Conservation (phyloP, 2,888 invertebrate species). For the Dorcus hopei region DNA sequence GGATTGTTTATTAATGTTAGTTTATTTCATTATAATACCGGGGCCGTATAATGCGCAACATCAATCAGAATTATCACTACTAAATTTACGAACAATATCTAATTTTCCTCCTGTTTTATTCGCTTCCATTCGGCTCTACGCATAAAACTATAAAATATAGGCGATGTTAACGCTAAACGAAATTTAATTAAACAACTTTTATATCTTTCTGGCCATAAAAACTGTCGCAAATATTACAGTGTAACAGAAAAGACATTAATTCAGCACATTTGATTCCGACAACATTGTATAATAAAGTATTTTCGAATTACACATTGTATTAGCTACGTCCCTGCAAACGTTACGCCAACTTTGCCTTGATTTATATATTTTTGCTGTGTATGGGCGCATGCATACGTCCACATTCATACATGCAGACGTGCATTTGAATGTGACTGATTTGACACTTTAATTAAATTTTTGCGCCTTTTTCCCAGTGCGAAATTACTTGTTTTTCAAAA, state of each 20-base stretch:
- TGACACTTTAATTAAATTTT: too few species aligned
- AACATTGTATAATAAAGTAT: conserved; percentile 10
- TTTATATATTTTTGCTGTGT: too few species aligned
- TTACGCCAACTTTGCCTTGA: too few species aligned
- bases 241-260: conserved; percentile 44
- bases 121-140: conserved; percentile 2
- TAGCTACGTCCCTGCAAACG: neutral
- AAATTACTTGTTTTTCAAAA: too few species aligned
- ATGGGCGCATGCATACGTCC: too few species aligned
- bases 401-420: too few species aligned
- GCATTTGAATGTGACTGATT: too few species aligned
- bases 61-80: conserved; percentile 7
- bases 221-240: conserved; percentile 46
- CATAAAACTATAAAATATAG: conserved; percentile 34
- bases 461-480: too few species aligned
- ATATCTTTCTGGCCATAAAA: conserved; percentile 46
- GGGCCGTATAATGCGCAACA: conserved; percentile 9
- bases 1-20: conserved; percentile 45
- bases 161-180: conserved; percentile 45
- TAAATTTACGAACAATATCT: neutral
- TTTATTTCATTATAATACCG: conserved; percentile 37
- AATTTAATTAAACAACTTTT: conserved; percentile 51
- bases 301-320: neutral
- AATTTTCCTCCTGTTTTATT: neutral
- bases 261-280: conserved; percentile 37